Evolutionary conservation across 2,888 invertebrate genomes (phyloP).

Genomic region (Pandemis cinnamomeana): DNA sequence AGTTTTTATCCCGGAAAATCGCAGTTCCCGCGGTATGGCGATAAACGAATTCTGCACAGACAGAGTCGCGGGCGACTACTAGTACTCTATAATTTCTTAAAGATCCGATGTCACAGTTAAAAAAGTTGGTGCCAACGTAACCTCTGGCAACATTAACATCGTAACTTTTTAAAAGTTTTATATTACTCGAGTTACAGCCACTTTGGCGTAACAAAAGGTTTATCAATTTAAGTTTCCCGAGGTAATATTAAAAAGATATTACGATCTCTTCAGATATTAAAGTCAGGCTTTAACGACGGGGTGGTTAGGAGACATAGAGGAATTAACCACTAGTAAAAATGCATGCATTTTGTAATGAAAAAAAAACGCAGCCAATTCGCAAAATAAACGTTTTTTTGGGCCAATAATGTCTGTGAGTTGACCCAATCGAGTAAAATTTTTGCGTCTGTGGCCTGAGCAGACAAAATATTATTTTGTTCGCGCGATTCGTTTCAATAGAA

Average conservation of each 20-base stretch:
- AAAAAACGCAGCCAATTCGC: too few relatives aligned
- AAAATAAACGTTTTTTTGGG: too few relatives aligned
- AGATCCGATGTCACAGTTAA: neutral
- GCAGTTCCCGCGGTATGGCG: too few relatives aligned
- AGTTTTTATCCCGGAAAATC: too few relatives aligned
- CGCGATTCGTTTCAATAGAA: neutral
- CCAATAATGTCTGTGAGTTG: too few relatives aligned
- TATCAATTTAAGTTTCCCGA: slow-evolving; percentile 14
- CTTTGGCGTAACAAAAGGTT: slow-evolving; percentile 7
- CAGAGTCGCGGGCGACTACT: too few relatives aligned
- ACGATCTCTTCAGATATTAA: neutral
- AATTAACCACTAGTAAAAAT: too few relatives aligned
- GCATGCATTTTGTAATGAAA: too few relatives aligned
- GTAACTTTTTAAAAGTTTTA: slow-evolving; percentile 11
- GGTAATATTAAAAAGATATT: slow-evolving; percentile 8
- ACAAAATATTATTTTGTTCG: too few relatives aligned
- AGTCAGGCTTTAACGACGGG: neutral
- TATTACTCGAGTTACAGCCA: slow-evolving; percentile 22
- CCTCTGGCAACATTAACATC: neutral
- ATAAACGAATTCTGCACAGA: too few relatives aligned
- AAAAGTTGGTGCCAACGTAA: neutral
- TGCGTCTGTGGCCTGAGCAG: too few relatives aligned
- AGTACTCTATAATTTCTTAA: neutral
- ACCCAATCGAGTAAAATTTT: too few relatives aligned
- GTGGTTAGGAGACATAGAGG: neutral